A percentile compares a stretch with the other conserved stretches of the same genome.
These are phyloP conservation scores for Bovichtus variegatus DNA, from an alignment of 2,797 vertebrate species.

Conservation along the genomic window DNA sequence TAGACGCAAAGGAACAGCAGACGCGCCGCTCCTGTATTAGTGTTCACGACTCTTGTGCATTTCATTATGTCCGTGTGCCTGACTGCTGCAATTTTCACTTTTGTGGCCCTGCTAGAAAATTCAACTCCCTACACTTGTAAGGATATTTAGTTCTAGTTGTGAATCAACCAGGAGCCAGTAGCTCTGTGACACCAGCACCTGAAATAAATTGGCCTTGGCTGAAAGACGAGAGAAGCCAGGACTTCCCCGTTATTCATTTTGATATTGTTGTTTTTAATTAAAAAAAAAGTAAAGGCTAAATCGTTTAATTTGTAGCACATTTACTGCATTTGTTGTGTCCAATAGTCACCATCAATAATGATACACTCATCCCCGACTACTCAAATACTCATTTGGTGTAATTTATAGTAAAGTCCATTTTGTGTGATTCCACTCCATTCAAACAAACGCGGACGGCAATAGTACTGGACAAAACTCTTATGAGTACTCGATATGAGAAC, in stretches of 20 bases:
- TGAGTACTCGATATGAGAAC: no score
- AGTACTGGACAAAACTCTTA: background rate
- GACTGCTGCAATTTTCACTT: constrained; percentile 10
- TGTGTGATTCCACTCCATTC: background rate
- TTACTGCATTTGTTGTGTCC: no score
- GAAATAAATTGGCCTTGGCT: background rate
- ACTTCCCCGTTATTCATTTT: background rate
- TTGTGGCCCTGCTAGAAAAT: background rate
- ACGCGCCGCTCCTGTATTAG: background rate
- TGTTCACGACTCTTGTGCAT: constrained; percentile 8
- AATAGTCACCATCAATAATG: no score
- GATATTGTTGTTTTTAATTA: no score
- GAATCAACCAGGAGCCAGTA: background rate
- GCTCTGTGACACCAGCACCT: background rate
- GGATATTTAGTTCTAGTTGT: background rate
- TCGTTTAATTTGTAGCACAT: no score
- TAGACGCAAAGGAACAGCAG: background rate
- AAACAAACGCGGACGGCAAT: background rate
- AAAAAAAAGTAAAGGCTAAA: no score
- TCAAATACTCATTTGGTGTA: no score
- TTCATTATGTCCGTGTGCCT: background rate
- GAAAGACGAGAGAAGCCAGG: background rate
- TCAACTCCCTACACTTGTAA: background rate
- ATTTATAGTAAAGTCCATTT: background rate
- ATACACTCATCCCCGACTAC: no score